Percentiles rank a stretch among this genome's conserved stretches.
phyloP scores from a whole-genome alignment of 2,113 vertebrate species.

The Patagioenas fasciata region DNA sequence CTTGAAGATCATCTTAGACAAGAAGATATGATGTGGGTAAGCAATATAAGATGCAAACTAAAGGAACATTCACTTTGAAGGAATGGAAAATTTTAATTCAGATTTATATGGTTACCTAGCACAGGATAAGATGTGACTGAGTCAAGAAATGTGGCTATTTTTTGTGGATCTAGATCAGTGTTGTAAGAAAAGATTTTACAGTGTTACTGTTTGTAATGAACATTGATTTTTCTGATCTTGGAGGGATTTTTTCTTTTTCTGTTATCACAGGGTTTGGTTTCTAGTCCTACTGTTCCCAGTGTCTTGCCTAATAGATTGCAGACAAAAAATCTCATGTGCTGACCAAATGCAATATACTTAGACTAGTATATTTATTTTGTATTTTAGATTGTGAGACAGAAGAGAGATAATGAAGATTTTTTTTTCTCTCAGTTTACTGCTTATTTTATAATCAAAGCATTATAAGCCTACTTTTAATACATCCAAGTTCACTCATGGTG shows the following conservation, averaged over 20 bases:
- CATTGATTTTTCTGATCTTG: neutral
- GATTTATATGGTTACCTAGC: neutral
- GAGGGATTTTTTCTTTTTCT: neutral
- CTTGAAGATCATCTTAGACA: neutral
- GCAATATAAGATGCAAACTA: neutral
- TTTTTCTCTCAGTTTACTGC: neutral
- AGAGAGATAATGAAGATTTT: neutral
- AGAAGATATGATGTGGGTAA: neutral
- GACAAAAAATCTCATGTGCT: neutral
- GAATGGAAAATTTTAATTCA: neutral
- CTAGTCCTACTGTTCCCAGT: neutral
- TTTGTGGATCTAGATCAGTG: neutral
- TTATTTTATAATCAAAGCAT: neutral
- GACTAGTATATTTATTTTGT: neutral
- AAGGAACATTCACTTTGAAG: neutral
- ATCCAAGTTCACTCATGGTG: neutral
- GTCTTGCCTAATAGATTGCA: neutral
- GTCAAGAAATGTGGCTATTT: neutral
- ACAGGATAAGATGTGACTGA: neutral
- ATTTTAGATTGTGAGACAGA: neutral
- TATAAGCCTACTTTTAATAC: neutral
- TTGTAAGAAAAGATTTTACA: neutral
- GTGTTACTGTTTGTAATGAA: neutral
- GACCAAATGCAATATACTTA: neutral
- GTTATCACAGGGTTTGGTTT: neutral